Evolutionary conservation across 1,140 invertebrate species (phyloP).

Genomic region (Drosophila ficusphila): DNA sequence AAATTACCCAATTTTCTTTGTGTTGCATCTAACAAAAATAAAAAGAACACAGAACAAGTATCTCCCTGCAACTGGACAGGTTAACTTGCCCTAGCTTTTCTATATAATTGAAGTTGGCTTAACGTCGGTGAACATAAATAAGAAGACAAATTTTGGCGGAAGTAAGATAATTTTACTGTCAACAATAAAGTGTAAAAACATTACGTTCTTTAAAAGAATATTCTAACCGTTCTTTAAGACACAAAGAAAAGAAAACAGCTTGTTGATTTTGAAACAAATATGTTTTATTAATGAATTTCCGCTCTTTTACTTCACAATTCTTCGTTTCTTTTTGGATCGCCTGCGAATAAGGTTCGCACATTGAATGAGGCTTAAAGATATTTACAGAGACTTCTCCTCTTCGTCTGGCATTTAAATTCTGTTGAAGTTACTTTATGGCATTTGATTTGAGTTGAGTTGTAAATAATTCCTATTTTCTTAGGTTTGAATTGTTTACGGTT

Average conservation of each 20-base stretch:
- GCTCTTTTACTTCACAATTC: conserved; percentile 65
- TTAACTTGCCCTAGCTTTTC: conserved; percentile 12
- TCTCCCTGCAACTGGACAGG: conserved; percentile 17
- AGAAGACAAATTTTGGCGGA: neutral
- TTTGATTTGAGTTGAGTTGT: conserved; percentile 52
- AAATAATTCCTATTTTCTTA: conserved; percentile 58
- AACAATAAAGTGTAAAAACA: neutral
- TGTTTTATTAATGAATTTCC: conserved; percentile 72
- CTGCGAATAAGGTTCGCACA: conserved; percentile 46
- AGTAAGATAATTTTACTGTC: neutral
- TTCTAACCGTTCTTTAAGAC: no score
- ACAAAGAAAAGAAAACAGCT: no score
- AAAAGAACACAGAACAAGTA: conserved; percentile 22
- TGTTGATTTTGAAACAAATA: conserved; percentile 79
- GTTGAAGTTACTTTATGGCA: conserved; percentile 78
- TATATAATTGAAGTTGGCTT: conserved; percentile 30
- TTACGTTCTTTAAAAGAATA: neutral
- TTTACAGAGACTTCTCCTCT: conserved; percentile 64
- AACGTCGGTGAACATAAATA: neutral
- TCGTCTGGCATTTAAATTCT: conserved; percentile 63
- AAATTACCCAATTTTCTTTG: conserved; percentile 79
- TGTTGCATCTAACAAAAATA: conserved; percentile 34
- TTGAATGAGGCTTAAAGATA: conserved; percentile 73
- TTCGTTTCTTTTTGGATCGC: conserved; percentile 53
- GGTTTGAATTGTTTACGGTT: conserved; percentile 41